A percentile compares a stretch with the other conserved stretches of the same genome.
phyloP scores from a whole-genome alignment of 1,140 invertebrate genomes.

The Solenopsis fugax region DNA sequence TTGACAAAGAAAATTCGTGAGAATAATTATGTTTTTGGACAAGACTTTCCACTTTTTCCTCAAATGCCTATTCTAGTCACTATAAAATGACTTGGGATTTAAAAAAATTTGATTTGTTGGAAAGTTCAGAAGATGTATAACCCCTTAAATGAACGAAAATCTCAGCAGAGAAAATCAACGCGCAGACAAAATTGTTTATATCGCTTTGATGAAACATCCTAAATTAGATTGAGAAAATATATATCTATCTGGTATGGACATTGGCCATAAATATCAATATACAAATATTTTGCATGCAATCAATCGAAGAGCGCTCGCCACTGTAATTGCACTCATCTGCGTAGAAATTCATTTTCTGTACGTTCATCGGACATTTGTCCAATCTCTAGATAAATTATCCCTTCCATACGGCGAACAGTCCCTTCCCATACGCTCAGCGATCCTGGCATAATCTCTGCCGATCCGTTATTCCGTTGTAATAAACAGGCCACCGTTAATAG shows the following conservation, averaged over 20 bases:
- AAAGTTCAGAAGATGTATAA: too few relatives aligned
- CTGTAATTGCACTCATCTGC: neutral
- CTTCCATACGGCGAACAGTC: neutral
- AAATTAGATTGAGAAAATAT: neutral
- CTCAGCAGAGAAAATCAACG: neutral
- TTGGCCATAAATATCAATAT: neutral
- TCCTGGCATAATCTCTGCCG: constrained; percentile 75
- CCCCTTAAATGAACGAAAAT: neutral
- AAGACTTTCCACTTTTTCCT: too few relatives aligned
- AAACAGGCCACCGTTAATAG: constrained; percentile 86
- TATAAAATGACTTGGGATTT: too few relatives aligned
- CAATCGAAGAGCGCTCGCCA: neutral
- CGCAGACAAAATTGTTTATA: neutral
- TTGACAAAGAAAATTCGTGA: too few relatives aligned
- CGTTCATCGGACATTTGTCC: neutral
- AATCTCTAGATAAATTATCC: constrained; percentile 1
- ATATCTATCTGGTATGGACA: too few relatives aligned
- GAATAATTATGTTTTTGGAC: too few relatives aligned
- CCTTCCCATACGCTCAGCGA: neutral
- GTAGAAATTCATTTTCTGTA: neutral
- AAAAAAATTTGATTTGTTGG: too few relatives aligned
- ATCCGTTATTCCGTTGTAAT: constrained; percentile 82
- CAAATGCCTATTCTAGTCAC: too few relatives aligned
- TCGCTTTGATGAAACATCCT: neutral
- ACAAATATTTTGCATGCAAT: neutral